A percentile compares a stretch with the other conserved stretches of the same genome.
phyloP scores from a whole-genome alignment of 2,888 invertebrate genomes.

The Nymphalis c-album region DNA sequence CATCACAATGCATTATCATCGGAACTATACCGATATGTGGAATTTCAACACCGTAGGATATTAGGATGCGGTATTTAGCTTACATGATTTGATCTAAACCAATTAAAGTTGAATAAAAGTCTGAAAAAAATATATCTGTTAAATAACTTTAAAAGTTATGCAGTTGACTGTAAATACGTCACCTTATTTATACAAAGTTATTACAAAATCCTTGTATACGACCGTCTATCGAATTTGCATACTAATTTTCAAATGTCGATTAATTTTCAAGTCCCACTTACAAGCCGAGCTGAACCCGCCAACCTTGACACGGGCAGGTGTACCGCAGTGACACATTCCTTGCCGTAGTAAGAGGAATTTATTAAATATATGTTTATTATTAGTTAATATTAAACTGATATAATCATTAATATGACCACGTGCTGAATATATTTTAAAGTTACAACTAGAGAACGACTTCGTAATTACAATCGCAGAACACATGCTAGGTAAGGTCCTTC shows the following conservation, averaged over 20 bases:
- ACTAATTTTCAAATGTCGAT: constrained; percentile 37
- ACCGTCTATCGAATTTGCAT: constrained; percentile 32
- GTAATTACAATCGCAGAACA: too few species aligned
- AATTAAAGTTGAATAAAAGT: too few species aligned
- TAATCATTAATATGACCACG: not conserved
- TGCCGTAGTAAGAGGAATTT: constrained; percentile 22
- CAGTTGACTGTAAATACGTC: not conserved
- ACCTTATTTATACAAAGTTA: not conserved
- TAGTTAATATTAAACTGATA: not conserved
- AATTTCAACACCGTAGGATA: too few species aligned
- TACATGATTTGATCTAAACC: too few species aligned
- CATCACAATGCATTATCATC: too few species aligned
- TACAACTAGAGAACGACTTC: too few species aligned
- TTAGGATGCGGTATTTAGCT: too few species aligned
- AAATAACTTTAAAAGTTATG: too few species aligned
- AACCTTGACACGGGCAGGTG: constrained; percentile 38
- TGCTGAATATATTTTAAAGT: not conserved
- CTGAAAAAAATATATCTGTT: too few species aligned
- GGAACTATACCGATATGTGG: too few species aligned
- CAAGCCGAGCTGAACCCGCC: constrained; percentile 29
- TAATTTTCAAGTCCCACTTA: constrained; percentile 30
- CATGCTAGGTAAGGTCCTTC: too few species aligned
- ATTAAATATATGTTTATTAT: constrained; percentile 11
- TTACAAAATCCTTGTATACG: constrained; percentile 19
- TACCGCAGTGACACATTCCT: constrained; percentile 13